These are phyloP conservation scores for Chloroceryle amazona DNA, from an alignment of 2,797 vertebrate genomes.

Conservation along the genomic window DNA sequence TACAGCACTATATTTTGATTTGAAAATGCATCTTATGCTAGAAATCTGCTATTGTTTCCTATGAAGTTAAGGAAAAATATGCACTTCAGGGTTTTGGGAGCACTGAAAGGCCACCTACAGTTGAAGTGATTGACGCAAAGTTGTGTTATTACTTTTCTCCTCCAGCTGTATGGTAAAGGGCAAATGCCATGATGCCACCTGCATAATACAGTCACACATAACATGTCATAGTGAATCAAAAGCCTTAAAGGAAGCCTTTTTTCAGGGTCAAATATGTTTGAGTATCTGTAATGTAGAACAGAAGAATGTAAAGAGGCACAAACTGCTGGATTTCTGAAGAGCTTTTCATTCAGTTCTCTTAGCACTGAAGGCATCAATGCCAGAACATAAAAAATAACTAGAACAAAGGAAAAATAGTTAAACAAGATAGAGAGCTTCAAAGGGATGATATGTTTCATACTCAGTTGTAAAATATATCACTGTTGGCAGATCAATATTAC, in stretches of 20 bases:
- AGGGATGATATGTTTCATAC: background rate
- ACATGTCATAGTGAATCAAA: background rate
- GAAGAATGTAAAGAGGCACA: slow-evolving; percentile 13
- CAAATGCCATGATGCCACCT: background rate
- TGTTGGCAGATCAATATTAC: slow-evolving; percentile 15
- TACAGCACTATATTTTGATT: background rate
- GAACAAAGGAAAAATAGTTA: slow-evolving; percentile 10
- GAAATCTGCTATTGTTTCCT: background rate
- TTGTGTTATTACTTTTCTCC: background rate
- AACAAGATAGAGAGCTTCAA: slow-evolving; percentile 19
- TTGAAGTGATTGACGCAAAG: background rate
- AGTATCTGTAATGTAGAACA: background rate
- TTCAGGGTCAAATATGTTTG: slow-evolving; percentile 13
- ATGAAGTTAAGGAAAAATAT: background rate
- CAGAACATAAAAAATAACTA: slow-evolving; percentile 7
- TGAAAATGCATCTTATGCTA: background rate
- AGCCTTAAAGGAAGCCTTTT: slow-evolving; percentile 3
- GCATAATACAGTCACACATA: background rate
- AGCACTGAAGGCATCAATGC: background rate
- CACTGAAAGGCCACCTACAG: background rate
- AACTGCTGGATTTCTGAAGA: background rate
- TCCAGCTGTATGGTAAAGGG: background rate
- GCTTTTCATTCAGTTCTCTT: background rate
- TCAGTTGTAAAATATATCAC: background rate
- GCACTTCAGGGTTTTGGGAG: background rate